phyloP scores from a whole-genome alignment of 2,888 invertebrate species.

The Callinectes sapidus region DNA sequence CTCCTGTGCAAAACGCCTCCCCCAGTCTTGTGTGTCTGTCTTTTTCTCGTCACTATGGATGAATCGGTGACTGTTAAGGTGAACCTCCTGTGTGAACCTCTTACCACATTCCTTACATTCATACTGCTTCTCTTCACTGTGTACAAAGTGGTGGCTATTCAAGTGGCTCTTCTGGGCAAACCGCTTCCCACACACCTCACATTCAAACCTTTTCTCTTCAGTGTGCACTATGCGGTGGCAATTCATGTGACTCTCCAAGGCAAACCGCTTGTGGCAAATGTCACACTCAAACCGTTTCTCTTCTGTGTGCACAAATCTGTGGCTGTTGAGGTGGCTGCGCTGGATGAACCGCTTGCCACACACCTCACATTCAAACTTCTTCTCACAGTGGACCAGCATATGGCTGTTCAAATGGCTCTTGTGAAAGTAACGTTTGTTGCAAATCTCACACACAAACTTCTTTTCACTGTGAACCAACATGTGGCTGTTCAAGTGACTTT shows the following conservation, averaged over 20 bases:
- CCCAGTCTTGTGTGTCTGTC: slow-evolving; percentile 61
- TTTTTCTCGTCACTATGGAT: slow-evolving; percentile 65
- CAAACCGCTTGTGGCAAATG: slow-evolving; percentile 57
- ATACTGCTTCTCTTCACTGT: slow-evolving; percentile 61
- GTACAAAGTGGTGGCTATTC: slow-evolving; percentile 61
- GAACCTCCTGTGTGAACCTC: slow-evolving; percentile 63
- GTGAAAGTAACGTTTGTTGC: slow-evolving; percentile 59
- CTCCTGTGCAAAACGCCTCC: slow-evolving; percentile 56
- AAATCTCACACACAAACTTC: slow-evolving; percentile 63
- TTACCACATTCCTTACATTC: slow-evolving; percentile 66
- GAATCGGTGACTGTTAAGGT: slow-evolving; percentile 64
- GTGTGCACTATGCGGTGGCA: slow-evolving; percentile 66
- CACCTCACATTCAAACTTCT: slow-evolving; percentile 62
- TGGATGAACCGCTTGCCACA: slow-evolving; percentile 63
- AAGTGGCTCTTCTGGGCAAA: slow-evolving; percentile 63
- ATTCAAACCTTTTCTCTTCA: slow-evolving; percentile 62
- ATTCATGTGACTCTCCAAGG: slow-evolving; percentile 59
- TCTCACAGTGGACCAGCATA: slow-evolving; percentile 64
- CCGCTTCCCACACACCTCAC: slow-evolving; percentile 62
- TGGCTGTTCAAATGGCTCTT: slow-evolving; percentile 65
- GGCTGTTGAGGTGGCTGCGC: slow-evolving; percentile 64
- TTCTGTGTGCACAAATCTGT: slow-evolving; percentile 62
- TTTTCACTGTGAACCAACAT: slow-evolving; percentile 66
- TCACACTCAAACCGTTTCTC: slow-evolving; percentile 65
- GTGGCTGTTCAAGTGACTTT: slow-evolving; percentile 63